Base-by-base conservation (phyloP, 2,888 invertebrate species). In the Phrixothrix hirtus region DNA sequence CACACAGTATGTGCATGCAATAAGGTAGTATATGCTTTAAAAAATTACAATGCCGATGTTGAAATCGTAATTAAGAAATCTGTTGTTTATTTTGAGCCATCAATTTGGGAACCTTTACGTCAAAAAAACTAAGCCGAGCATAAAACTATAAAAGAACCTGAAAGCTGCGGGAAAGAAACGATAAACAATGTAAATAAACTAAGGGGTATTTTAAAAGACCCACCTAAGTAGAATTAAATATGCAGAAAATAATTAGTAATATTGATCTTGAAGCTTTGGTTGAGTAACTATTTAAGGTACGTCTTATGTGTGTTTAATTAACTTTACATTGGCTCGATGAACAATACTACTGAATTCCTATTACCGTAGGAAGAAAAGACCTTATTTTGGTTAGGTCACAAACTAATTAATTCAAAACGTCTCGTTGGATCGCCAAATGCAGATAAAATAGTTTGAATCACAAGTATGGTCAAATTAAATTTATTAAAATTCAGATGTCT, bases 1-100 rank as follows among this genome's bases (percentile, higher is more conserved):
- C 77, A 81, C 12, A 88, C 89, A 1, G 79, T 89, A 3, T 80
- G 84, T 64, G 83, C 84, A 49, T 90, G 84, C 65, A 83, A 83
- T 52, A 75, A 78, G 55, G 89, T 89, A 0, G 78, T 83, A 0
- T 75, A 77, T 42, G 78, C 81, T 29, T 77, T 86, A 29, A 76
- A 79, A 51, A 78, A 79, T 5, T 85, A 83, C 57, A 84, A 79
- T 56, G 75, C 74, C 58, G 79, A 80, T 35, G 78, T 83, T 25
- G 78, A 79, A 30, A 72, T 74, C 14, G 70, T 87, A 17, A 80
- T 88, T 7, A 87, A 88, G 63, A 73, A 80, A 6, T 80, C 85
- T 0, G 69, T 84, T 0, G 83, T 83, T n/a, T 79, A 82, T 36
- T 67, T 83, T 10, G 83, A 85, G 58, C 79, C 78, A 10, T 77